Percentiles rank a stretch among this genome's conserved stretches.
Conservation (phyloP, 2,797 vertebrate species). For the Pseudochirops cupreus region DNA sequence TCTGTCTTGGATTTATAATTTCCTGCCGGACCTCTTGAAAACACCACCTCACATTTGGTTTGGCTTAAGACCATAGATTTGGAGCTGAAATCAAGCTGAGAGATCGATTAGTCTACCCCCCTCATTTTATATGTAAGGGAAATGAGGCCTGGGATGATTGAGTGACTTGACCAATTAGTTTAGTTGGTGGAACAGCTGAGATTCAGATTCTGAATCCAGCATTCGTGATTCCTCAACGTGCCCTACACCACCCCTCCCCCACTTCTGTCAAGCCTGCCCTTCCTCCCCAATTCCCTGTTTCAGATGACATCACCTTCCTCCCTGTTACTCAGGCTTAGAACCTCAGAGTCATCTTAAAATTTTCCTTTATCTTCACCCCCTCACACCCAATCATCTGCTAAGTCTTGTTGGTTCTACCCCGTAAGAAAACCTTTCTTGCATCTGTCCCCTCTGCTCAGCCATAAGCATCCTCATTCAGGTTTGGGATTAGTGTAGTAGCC, state of each 20-base stretch:
- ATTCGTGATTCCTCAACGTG: not conserved
- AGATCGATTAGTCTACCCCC: not conserved
- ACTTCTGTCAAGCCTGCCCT: not conserved
- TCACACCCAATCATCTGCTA: not conserved
- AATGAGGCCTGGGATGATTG: not conserved
- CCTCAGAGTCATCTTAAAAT: not conserved
- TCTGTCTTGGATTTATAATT: not conserved
- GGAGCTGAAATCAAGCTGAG: not conserved
- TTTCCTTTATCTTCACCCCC: not conserved
- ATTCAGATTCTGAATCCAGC: not conserved
- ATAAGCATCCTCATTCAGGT: not conserved
- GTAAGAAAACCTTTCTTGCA: not conserved
- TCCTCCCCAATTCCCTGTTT: not conserved
- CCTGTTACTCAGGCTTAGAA: not conserved
- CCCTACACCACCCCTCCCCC: not conserved
- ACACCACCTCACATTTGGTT: not conserved
- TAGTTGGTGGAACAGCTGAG: not conserved
- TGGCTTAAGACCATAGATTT: not conserved
- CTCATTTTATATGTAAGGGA: not conserved
- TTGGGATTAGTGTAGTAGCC: not conserved
- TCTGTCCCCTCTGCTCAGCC: not conserved
- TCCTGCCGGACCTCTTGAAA: not conserved
- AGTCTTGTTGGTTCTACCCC: not conserved
- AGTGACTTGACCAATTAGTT: not conserved
- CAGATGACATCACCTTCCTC: constrained; percentile 13